Evolutionary conservation across 1,140 invertebrate genomes (phyloP).

Genomic region (Battus philenor): DNA sequence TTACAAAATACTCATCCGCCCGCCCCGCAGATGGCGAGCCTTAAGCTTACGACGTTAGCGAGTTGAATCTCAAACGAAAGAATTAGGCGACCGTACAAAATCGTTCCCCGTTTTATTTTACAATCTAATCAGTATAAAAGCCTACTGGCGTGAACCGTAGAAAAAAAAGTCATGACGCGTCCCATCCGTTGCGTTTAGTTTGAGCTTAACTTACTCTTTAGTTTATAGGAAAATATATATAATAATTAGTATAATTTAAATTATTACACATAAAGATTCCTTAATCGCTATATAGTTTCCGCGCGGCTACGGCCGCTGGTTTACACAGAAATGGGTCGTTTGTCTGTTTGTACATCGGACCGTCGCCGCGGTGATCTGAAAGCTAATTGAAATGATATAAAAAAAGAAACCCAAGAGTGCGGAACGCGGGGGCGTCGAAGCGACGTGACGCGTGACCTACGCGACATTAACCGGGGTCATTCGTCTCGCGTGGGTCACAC

Average conservation of each 20-base stretch:
- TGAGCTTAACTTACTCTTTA: conserved; percentile 72
- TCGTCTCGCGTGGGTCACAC: not conserved
- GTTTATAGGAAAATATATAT: conserved; percentile 68
- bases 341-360: conserved; percentile 37
- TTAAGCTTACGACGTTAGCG: conserved; percentile 55
- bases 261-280: conserved; percentile 68
- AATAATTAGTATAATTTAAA: conserved; percentile 74
- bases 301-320: conserved; percentile 24
- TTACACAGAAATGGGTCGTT: conserved; percentile 31
- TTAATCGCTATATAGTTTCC: conserved; percentile 45
- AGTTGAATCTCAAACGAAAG: conserved; percentile 56
- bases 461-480: conserved; percentile 2
- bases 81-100: conserved; percentile 45
- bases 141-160: conserved; percentile 42
- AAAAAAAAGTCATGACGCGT: conserved; percentile 8
- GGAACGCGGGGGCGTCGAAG: not conserved
- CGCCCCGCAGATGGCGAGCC: conserved; percentile 31
- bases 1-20: conserved; percentile 72
- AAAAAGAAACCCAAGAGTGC: conserved; percentile 35
- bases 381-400: conserved; percentile 52
- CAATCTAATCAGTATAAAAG: conserved; percentile 62
- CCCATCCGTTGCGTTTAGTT: conserved; percentile 42
- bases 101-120: conserved; percentile 47
- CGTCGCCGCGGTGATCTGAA: conserved; percentile 31
- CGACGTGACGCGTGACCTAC: not conserved